Percentiles rank a stretch among this genome's conserved stretches.
Conservation (phyloP, 2,113 vertebrate genomes). For the Chionomys nivalis region DNA sequence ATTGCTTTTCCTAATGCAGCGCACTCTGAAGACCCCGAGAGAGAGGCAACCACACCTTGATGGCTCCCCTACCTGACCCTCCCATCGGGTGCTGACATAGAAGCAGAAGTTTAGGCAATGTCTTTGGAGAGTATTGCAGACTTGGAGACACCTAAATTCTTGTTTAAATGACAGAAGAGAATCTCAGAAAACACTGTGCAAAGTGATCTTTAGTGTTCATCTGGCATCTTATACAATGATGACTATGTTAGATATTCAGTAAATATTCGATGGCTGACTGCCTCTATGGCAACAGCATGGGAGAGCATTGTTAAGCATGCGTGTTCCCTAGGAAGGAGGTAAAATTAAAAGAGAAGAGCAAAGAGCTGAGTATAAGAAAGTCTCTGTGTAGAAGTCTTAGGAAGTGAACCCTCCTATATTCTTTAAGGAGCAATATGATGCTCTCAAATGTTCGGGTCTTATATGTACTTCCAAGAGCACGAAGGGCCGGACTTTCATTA, state of each 20-base stretch:
- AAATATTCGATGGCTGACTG: background rate
- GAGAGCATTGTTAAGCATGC: background rate
- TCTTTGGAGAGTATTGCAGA: background rate
- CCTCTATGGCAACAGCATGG: background rate
- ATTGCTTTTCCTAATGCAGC: background rate
- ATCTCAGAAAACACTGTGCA: background rate
- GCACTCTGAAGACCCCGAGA: background rate
- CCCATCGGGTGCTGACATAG: background rate
- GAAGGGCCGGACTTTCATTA: background rate
- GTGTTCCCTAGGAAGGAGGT: background rate
- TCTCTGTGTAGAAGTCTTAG: background rate
- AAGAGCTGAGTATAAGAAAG: background rate
- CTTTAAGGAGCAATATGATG: background rate
- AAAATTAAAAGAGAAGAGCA: conserved; percentile 4
- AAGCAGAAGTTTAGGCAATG: background rate
- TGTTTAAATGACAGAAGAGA: conserved; percentile 11
- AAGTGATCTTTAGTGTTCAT: background rate
- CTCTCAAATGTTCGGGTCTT: background rate
- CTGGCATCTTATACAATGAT: background rate
- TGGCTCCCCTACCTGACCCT: background rate
- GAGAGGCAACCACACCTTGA: background rate
- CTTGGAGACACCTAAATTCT: conserved; percentile 30
- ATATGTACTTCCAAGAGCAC: background rate
- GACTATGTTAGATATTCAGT: background rate
- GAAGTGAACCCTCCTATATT: background rate